These are phyloP conservation scores for Subanguina moxae DNA, from an alignment of 1,140 invertebrate species.

Conservation along the genomic window DNA sequence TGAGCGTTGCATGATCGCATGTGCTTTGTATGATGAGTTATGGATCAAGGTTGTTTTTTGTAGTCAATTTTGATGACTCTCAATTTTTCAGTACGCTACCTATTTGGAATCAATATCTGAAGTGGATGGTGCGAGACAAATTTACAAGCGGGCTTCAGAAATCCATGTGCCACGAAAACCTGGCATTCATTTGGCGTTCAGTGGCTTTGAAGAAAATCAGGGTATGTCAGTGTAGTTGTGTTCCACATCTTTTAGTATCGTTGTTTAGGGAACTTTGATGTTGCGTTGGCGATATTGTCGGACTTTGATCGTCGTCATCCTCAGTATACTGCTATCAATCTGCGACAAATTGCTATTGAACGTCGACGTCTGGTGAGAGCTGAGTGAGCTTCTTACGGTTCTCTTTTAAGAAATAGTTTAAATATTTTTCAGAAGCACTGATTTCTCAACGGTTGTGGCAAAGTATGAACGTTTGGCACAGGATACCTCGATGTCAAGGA, in stretches of 20 bases:
- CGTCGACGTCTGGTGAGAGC: constrained; percentile 69
- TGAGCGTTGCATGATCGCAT: constrained; percentile 91
- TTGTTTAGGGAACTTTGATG: constrained; percentile 67
- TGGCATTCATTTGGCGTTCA: constrained; percentile 84
- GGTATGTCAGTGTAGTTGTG: constrained; percentile 40
- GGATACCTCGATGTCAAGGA: constrained; percentile 24
- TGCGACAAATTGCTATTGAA: constrained; percentile 81
- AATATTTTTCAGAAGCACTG: constrained; percentile 69
- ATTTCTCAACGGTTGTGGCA: constrained; percentile 73
- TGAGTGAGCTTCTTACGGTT: constrained; percentile 64
- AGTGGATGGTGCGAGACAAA: constrained; percentile 68
- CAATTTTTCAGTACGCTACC: constrained; percentile 35
- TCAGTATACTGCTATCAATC: constrained; percentile 67
- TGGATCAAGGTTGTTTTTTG: constrained; percentile 76
- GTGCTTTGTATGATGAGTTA: constrained; percentile 94
- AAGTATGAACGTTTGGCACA: constrained; percentile 67
- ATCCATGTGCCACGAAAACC: constrained; percentile 90
- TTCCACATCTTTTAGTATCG: constrained; percentile 20
- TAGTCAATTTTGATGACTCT: background rate
- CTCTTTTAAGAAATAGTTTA: background rate
- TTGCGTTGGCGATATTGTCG: constrained; percentile 75
- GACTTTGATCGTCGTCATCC: constrained; percentile 78
- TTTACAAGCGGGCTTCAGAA: constrained; percentile 80
- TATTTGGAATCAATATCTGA: constrained; percentile 42
- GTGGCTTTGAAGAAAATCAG: constrained; percentile 85